Conservation (phyloP, 1,140 invertebrate genomes). For the Oedothorax gibbosus region DNA sequence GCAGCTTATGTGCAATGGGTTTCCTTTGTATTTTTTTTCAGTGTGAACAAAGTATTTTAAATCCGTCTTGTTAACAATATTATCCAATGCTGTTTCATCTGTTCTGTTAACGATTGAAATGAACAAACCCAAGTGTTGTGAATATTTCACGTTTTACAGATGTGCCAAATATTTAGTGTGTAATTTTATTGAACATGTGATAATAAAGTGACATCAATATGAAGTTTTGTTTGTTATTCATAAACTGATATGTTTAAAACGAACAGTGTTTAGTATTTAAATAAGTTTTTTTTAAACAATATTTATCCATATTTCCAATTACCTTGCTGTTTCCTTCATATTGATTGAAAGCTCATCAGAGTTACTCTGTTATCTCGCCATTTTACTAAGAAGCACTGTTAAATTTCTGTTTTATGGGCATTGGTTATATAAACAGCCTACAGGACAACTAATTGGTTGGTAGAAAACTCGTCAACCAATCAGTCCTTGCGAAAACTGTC, state of each 20-base stretch:
- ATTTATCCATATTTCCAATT: no score
- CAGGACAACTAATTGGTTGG: no score
- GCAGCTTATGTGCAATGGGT: not conserved
- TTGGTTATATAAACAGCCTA: no score
- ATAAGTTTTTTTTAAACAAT: no score
- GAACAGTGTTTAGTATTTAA: not conserved
- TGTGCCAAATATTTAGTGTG: constrained; percentile 60
- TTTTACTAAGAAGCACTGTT: no score
- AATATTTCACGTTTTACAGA: constrained; percentile 58
- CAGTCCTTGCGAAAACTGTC: no score
- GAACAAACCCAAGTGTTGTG: constrained; percentile 57
- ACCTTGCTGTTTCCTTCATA: no score
- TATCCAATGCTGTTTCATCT: constrained; percentile 17
- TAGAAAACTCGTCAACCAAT: no score
- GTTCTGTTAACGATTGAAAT: constrained; percentile 38
- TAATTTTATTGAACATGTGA: constrained; percentile 59
- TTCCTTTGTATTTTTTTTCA: not conserved
- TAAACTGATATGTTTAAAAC: not conserved
- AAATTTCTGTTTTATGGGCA: no score
- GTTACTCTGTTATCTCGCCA: no score
- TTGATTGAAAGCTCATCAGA: no score
- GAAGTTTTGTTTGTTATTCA: constrained; percentile 3
- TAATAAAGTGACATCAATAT: constrained; percentile 59
- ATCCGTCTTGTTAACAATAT: constrained; percentile 52
- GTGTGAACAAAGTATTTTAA: constrained; percentile 50